Evolutionary conservation across 2,113 vertebrate genomes (phyloP), one percentile per base, ranked within the genome.

Genomic region (Pachypanchax playfairii): DNA sequence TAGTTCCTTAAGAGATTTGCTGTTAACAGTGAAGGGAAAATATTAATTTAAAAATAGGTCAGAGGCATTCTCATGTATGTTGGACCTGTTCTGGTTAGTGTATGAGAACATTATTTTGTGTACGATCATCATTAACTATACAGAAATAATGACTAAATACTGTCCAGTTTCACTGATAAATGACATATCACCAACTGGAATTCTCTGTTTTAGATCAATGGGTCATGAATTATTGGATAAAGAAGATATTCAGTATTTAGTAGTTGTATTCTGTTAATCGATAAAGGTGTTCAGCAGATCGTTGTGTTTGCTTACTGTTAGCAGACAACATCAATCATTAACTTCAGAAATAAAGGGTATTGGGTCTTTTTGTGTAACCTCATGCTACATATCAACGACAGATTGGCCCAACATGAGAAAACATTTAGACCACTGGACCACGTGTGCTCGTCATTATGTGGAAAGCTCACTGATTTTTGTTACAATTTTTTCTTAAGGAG

Each of bases 311-410:
- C 77, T 65, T 24, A 70, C 47, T 56, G 21, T 57, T 68, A 29
- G 39, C 26, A 68, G 35, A 62, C 36, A 47, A 11, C 33, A 80
- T 88, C 64, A 90, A 88, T 86, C 64, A 89, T 89, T 84, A 83
- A 89, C 84, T 39, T 35, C 28, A 33, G 21, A 82, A 51, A 39
- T 64, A 49, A 42, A 25, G 26, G n/a, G 41, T 63, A 60, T 69
- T 62, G 50, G 70, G 4, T 51, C 35, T 39, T 4, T 56, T 54
- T 46, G 54, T 38, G 12, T 0, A 4, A 17, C 24, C n/a, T n/a
- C n/a, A n/a, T n/a, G n/a, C n/a, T n/a, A 35, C n/a, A 7, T 5
- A 7, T 58, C 46, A 28, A 47, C 18, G n/a, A 62, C 24, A 48
- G 10, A 20, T 14, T 61, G 31, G 38, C 58, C 43, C 24, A 39